Evolutionary conservation across 2,113 vertebrate genomes (phyloP).

Genomic region (Neogale vison): DNA sequence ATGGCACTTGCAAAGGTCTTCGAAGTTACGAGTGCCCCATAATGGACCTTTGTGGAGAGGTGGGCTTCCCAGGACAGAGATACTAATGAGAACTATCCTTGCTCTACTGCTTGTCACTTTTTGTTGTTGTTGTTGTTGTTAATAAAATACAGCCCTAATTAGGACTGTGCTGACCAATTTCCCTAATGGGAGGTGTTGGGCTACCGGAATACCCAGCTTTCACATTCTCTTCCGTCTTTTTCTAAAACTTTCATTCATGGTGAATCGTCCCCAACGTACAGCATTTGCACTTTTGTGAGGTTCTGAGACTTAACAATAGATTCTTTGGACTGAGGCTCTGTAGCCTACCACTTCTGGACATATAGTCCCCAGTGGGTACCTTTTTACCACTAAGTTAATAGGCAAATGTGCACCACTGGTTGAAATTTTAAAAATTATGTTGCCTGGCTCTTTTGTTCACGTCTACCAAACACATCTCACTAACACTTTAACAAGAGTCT

Average conservation of each 20-base stretch:
- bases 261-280: not conserved
- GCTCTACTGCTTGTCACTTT: not conserved
- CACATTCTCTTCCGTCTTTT: not conserved
- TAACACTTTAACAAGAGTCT: not conserved
- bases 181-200: not conserved
- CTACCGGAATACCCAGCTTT: not conserved
- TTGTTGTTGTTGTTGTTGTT: not conserved
- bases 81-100: not conserved
- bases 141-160: not conserved
- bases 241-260: not conserved
- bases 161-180: not conserved
- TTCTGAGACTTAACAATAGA: not conserved
- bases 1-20: slow-evolving; percentile 49
- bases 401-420: not conserved
- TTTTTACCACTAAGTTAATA: not conserved
- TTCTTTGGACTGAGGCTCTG: not conserved
- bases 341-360: not conserved
- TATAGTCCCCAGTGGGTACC: not conserved
- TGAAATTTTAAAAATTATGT: not conserved
- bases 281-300: not conserved
- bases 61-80: not conserved
- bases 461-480: not conserved
- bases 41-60: not conserved
- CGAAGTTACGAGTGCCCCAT: not conserved
- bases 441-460: not conserved